Evolutionary conservation across 2,888 invertebrate species (phyloP), one percentile per base, ranked within the genome.

Genomic region (Drosophila sordidapex): DNA sequence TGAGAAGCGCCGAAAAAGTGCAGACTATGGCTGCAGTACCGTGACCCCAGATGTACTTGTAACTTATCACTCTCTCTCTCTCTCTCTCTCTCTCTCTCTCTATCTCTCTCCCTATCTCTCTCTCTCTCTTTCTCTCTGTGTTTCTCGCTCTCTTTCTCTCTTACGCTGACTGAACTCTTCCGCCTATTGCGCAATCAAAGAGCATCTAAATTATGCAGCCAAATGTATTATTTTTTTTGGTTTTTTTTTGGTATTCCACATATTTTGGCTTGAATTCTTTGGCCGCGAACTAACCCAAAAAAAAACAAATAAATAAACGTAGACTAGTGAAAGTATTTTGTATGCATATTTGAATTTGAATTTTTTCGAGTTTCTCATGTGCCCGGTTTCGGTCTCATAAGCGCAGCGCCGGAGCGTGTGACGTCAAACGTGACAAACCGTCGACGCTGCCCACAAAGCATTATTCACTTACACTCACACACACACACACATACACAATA

Each of bases 291-390:
- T 36, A 56, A 33, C 0, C 2, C 11, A 36, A n/a, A n/a, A n/a
- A 51, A 48, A 49, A 60, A 35, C 35, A 60, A 36, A 25, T 8
- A 57, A 8, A n/a, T 25, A 59, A 59, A 59, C 59, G 58, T 40
- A 18, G 58, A 43, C 62, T 82, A 85, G 84, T 85, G 84, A 85
- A 85, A 85, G 84, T 87, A 82, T 81, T 79, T 56, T 72, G 58
- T 79, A 74, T 76, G 72, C 79, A 72, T 79, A 75, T 79, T 74
- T 68, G 51, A 33, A 49, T 72, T 68, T 58, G 46, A 38, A 60
- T 72, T 63, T 64, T 54, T 87, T 87, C 79, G 58, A 87, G 76
- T 84, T 82, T 87, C 87, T 73, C 76, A 73, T 70, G 61, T 71
- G 67, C 58, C 60, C 76, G 74, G 79, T 76, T 77, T 74, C 81